A percentile compares a stretch with the other conserved stretches of the same genome.
Evolutionary conservation across 2,113 vertebrate species (phyloP).

Genomic region (Pterophyllum scalare): DNA sequence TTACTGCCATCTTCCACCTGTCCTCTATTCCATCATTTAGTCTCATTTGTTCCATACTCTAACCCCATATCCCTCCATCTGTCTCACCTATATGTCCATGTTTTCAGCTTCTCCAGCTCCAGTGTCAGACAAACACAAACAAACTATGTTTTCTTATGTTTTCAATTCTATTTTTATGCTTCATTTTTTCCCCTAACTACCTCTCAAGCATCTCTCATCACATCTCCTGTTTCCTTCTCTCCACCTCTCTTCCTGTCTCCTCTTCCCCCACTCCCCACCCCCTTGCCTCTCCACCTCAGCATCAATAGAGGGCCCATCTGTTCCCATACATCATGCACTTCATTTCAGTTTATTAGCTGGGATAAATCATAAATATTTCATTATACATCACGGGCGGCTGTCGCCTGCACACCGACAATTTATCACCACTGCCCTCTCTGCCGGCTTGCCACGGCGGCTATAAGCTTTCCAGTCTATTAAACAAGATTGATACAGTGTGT

Average conservation of each 20-base stretch:
- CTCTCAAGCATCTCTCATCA: conserved; percentile 65
- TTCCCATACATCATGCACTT: conserved; percentile 91
- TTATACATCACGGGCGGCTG: conserved; percentile 85
- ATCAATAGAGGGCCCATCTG: conserved; percentile 88
- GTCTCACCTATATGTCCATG: conserved; percentile 9
- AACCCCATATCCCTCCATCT: conserved; percentile 16
- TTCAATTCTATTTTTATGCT: conserved; percentile 36
- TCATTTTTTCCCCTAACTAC: conserved; percentile 39
- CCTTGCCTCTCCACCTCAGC: conserved; percentile 72
- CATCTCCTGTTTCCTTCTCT: conserved; percentile 60
- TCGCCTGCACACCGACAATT: conserved; percentile 86
- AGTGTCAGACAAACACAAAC: conserved; percentile 33
- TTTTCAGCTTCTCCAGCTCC: conserved; percentile 19
- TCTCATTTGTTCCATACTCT: conserved; percentile 40
- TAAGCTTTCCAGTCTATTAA: conserved; percentile 93
- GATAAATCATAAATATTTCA: conserved; percentile 98
- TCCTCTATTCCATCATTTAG: conserved; percentile 55
- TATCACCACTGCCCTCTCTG: conserved; percentile 86
- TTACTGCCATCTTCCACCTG: conserved; percentile 28
- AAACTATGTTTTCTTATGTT: neutral
- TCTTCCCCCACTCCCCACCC: conserved; percentile 38
- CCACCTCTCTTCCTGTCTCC: conserved; percentile 65
- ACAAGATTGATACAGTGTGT: conserved; percentile 93
- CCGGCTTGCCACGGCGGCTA: conserved; percentile 81
- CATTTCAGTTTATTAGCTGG: conserved; percentile 94